Base-by-base conservation (phyloP, 2,888 invertebrate genomes). In the Synergus laeviventris region DNA sequence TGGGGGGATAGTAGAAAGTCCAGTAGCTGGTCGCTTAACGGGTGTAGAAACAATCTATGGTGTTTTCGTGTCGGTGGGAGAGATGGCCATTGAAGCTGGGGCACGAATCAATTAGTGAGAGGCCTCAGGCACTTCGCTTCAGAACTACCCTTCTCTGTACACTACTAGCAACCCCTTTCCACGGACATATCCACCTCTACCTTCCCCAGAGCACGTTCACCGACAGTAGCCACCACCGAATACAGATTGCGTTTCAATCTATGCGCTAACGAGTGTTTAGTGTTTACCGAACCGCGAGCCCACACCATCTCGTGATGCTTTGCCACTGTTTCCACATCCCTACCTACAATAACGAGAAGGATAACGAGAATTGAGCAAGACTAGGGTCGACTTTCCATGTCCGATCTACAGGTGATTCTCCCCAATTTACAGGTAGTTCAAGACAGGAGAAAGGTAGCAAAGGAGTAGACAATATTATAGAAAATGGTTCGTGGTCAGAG, bases 241-340 rank as follows among this genome's bases (percentile, higher is more conserved):
- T 89, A 88, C 89, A 89, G 89, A 89, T 89, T 89, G 87, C 87
- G 88, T 89, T 89, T 89, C 89, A 89, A 89, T 89, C 89, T 88
- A 89, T 89, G 89, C 87, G 83, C 87, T 89, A 89, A 89, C 89
- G 89, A 89, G 87, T 89, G 89, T 89, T 89, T 89, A 89, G 89
- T 89, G 89, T 89, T 89, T 89, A 89, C 89, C 87, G 89, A 89
- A 89, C 89, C 89, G 87, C 89, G 89, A 87, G 86, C 83, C 83
- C 80, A 79, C 78, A 76, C 78, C 81, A 80, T 81, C 77, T 77
- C 79, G 79, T 81, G 81, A 80, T 82, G 82, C 81, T 88, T 86
- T 86, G 83, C 87, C 84, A 86, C 86, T 87, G 87, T 88, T 88
- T 88, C 87, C 87, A 84, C 84, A 82, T 82, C 86, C 84, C 83